phyloP scores from a whole-genome alignment of 92 coral and sea anemone genomes.

The Epizoanthus ramosus region DNA sequence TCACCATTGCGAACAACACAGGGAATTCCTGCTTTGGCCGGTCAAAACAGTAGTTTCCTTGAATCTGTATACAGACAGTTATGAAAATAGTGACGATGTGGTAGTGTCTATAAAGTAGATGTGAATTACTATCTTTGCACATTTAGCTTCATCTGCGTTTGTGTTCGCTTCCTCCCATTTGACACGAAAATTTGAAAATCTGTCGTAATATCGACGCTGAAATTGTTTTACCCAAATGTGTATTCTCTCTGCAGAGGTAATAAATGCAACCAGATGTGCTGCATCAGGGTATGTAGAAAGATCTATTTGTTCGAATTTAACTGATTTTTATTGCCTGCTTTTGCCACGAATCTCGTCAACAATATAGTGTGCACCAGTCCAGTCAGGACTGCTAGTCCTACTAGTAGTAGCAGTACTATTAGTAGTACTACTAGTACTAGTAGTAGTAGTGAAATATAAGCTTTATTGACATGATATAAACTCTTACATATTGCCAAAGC shows the following conservation, averaged over 20 bases:
- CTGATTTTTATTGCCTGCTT: constrained; percentile 17
- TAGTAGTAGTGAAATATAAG: too few species aligned
- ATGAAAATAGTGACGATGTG: constrained; percentile 8
- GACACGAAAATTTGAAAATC: not conserved
- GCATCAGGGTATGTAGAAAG: not conserved
- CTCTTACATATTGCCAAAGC: too few species aligned
- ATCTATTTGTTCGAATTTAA: constrained; percentile 19
- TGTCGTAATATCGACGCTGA: not conserved
- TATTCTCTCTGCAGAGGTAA: constrained; percentile 20
- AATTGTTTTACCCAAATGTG: constrained; percentile 7
- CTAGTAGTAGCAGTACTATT: too few species aligned
- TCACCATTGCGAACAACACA: not conserved
- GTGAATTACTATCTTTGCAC: constrained; percentile 27
- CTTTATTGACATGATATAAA: too few species aligned
- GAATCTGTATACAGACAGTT: constrained; percentile 14
- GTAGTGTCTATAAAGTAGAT: not conserved
- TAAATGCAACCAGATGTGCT: constrained; percentile 12
- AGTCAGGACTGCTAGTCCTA: too few species aligned
- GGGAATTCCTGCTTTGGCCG: constrained; percentile 12
- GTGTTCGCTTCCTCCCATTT: constrained; percentile 11
- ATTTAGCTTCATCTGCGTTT: constrained; percentile 6
- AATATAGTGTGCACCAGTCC: too few species aligned
- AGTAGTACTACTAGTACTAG: too few species aligned
- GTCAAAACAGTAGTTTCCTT: constrained; percentile 17
- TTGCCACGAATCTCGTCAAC: too few species aligned